Base-by-base conservation (phyloP, 2,797 vertebrate genomes). In the Rhyacichthys aspro region DNA sequence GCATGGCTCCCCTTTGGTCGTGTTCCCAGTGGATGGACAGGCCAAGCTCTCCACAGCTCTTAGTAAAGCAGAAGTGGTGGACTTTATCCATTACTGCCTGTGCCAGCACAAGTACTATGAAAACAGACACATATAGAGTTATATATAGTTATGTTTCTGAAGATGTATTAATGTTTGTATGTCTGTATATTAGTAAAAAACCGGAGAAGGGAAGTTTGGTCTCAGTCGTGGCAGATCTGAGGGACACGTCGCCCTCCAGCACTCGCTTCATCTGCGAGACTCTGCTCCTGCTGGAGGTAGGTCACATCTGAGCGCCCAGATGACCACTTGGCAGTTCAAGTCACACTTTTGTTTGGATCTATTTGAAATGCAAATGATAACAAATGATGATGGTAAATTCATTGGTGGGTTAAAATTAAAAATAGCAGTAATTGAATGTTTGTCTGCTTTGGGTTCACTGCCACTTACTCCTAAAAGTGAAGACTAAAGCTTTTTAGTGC, bases 11-110 rank as follows among this genome's bases (percentile, higher is more conserved):
- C 89, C 88, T 23, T 44, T 94, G 76, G 48, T 93, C 3, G 2
- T 93, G 48, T 93, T 94, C 62, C 92, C 92, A 0, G 79, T 43
- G 1, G 89, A 89, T 0, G 57, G 58, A 43, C 92, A 91, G n/a
- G 16, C 11, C 34, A 86, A 59, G 38, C 78, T 94, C 2, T 11
- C 63, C 3, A 67, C 82, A 5, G 72, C 86, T 1, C 63, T 92
- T 61, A 81, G 76, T 73, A 84, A 74, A 63, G 82, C 84, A 50
- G 88, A 94, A 64, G 84, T 92, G 70, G 86, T 84, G 12, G 76
- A 88, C 70, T 93, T 93, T 71, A 88, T 93, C 38, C 72, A 72
- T 33, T 92, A 93, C 86, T 92, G 91, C 49, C 78, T 85, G 17
- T 65, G 59, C 34, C 68, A 91, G 57, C 87, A 92, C 73, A 91